phyloP scores from a whole-genome alignment of 2,888 invertebrate genomes.

The Didymodactylos carnosus region DNA sequence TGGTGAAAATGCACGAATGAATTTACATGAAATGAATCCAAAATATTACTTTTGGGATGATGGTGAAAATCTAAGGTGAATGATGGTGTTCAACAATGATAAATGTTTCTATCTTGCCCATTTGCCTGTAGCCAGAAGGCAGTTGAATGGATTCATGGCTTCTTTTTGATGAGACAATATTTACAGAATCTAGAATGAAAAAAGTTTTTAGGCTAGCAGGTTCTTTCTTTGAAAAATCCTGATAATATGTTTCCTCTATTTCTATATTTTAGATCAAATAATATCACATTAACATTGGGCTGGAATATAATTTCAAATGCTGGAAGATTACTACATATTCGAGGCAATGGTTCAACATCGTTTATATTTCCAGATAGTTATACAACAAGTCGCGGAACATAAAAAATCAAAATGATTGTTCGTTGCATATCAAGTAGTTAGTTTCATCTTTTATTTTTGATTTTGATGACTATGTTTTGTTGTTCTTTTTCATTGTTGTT shows the following conservation, averaged over 20 bases:
- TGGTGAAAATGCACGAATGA: slow-evolving; percentile 74
- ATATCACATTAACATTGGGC: slow-evolving; percentile 75
- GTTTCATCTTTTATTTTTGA: too few relatives aligned
- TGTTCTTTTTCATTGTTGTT: too few relatives aligned
- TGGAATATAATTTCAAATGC: slow-evolving; percentile 99
- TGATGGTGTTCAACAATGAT: slow-evolving; percentile 21
- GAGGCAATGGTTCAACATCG: slow-evolving; percentile 45
- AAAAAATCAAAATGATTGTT: too few relatives aligned
- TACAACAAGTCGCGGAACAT: slow-evolving; percentile 3
- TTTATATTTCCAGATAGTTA: slow-evolving; percentile 6
- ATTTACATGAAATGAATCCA: slow-evolving; percentile 78
- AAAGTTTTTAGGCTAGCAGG: too few relatives aligned
- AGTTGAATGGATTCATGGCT: too few relatives aligned
- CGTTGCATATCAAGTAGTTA: too few relatives aligned
- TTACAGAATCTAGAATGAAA: too few relatives aligned
- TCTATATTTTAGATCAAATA: slow-evolving; percentile 61
- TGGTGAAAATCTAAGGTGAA: slow-evolving; percentile 79
- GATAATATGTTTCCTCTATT: slow-evolving; percentile 16
- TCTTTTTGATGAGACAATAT: too few relatives aligned
- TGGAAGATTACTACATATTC: slow-evolving; percentile 69
- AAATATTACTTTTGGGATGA: slow-evolving; percentile 99
- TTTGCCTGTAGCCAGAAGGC: too few relatives aligned
- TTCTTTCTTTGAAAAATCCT: neutral
- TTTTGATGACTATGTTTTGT: too few relatives aligned
- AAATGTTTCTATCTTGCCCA: too few relatives aligned